Conservation (phyloP, 2,797 vertebrate genomes). For the Huso huso region DNA sequence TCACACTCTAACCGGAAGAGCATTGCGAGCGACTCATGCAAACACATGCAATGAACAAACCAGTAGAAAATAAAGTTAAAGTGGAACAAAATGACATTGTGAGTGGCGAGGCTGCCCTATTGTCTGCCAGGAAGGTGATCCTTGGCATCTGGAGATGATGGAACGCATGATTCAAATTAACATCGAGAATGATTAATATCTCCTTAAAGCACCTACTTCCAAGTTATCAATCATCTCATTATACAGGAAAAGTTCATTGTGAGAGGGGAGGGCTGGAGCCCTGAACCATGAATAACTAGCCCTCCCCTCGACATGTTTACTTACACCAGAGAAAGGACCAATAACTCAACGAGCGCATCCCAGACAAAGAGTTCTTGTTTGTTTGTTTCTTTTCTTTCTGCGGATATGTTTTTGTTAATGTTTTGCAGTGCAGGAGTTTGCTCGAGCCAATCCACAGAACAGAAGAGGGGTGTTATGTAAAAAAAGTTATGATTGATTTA, state of each 20-base stretch:
- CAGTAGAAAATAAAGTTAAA: constrained; percentile 77
- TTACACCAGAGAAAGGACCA: constrained; percentile 80
- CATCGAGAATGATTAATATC: constrained; percentile 99
- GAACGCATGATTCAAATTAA: constrained; percentile 98
- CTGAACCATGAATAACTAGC: constrained; percentile 95
- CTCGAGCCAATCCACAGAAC: too few relatives aligned
- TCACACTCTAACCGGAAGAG: too few relatives aligned
- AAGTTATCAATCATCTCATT: constrained; percentile 99
- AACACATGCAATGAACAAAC: constrained; percentile 74
- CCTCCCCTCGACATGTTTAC: constrained; percentile 98
- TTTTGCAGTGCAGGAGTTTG: background rate
- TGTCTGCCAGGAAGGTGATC: constrained; percentile 98
- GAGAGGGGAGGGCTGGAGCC: constrained; percentile 88
- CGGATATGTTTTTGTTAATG: background rate
- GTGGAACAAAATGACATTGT: constrained; percentile 85
- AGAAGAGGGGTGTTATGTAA: too few relatives aligned
- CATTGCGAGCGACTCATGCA: constrained; percentile 37
- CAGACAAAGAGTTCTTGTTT: constrained; percentile 55
- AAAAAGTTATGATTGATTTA: too few relatives aligned
- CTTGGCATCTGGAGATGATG: constrained; percentile 97
- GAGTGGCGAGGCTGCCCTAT: constrained; percentile 82
- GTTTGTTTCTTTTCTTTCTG: constrained; percentile 29
- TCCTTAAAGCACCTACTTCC: constrained; percentile 98
- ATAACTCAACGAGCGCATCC: constrained; percentile 66
- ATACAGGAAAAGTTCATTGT: constrained; percentile 94